phyloP scores from a whole-genome alignment of 2,113 vertebrate genomes.

The Euleptes europaea region DNA sequence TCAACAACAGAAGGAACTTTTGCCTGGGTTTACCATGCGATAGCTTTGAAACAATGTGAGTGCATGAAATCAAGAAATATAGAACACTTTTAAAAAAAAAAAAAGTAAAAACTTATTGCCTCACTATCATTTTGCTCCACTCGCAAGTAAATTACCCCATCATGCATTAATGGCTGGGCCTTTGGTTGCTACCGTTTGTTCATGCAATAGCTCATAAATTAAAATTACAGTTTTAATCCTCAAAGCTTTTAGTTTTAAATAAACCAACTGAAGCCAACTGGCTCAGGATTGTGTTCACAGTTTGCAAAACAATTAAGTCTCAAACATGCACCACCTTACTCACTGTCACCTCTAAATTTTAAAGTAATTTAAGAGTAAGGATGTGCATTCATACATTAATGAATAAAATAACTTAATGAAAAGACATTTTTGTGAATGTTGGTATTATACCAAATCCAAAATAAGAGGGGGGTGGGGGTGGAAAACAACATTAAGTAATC shows the following conservation, averaged over 20 bases:
- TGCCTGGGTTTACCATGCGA: rapidly evolving
- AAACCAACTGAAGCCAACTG: background rate
- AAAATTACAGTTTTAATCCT: background rate
- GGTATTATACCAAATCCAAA: too few species aligned
- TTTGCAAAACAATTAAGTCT: background rate
- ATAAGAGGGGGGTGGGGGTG: too few species aligned
- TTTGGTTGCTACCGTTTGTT: background rate
- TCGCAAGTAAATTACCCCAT: too few species aligned
- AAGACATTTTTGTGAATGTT: too few species aligned
- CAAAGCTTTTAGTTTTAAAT: background rate
- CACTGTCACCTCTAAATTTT: background rate
- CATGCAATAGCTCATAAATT: background rate
- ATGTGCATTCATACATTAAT: too few species aligned
- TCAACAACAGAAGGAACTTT: background rate
- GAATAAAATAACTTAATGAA: too few species aligned
- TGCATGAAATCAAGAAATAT: background rate
- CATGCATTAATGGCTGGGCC: background rate
- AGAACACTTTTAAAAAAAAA: background rate
- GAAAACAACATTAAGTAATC: too few species aligned
- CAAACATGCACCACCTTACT: background rate
- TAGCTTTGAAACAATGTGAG: background rate
- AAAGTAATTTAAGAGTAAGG: too few species aligned
- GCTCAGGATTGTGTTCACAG: too few species aligned
- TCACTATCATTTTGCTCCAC: background rate
- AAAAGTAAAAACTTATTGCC: background rate